Base-by-base conservation (phyloP, 2,797 vertebrate genomes). In the Platyrinchus mystaceus region DNA sequence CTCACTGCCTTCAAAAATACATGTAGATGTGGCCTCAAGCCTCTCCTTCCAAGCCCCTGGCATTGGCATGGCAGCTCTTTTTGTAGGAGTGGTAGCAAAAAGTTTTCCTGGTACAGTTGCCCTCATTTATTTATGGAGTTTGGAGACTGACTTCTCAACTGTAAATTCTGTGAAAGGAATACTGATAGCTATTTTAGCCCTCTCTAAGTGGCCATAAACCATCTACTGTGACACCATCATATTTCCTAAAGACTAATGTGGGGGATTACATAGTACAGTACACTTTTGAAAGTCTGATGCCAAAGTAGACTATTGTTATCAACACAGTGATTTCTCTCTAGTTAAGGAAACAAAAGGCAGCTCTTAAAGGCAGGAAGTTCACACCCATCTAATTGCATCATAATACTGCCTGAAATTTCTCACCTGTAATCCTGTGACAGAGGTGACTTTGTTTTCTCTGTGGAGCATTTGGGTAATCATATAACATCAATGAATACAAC, bases 361-460 rank as follows among this genome's bases (percentile, higher is more conserved):
- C 59, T 95, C 36, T 87, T 66, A 55, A 75, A 91, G 67, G 60
- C 74, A 87, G 81, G 88, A 96, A 94, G 78, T 77, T 78, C 56
- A 70, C 86, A 77, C 56, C 37, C 60, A 53, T 49, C 63, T 95
- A 89, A 94, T 90, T 89, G 47, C 78, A 58, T 63, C 10, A 4
- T 80, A 86, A 64, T 92, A 50, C 50, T 86, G 37, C 32, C 55
- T 95, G 64, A 86, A 79, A 70, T 63, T 82, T 90, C 80, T 95
- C 47, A 59, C 6, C 0, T 69, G 41, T 83, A 89, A 74, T 90
- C 67, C 52, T 63, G 24, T 82, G 64, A 79, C 74, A 93, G 77
- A 87, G 44, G 47, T 93, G 77, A 60, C 71, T 91, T 93, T 93
- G 59, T 91, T 93, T 96, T 82, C 52, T 63, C 34, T 56, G 10